Evolutionary conservation across 2,797 vertebrate genomes (phyloP).

Genomic region (Heliangelus exortis): DNA sequence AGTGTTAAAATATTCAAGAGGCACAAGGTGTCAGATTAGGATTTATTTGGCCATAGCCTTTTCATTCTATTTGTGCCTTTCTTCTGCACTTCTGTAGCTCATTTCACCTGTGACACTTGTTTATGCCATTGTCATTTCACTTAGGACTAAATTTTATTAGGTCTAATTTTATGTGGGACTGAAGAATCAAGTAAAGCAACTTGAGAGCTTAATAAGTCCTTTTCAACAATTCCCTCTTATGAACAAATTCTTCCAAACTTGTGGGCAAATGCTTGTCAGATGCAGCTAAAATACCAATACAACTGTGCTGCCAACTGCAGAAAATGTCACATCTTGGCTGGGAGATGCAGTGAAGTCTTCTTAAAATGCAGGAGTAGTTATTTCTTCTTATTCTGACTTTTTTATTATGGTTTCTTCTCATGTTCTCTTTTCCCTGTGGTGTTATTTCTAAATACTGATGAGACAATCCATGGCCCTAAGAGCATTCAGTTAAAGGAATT

Average conservation of each 20-base stretch:
- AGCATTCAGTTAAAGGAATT: not conserved
- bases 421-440: not conserved
- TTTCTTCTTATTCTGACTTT: not conserved
- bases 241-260: not conserved
- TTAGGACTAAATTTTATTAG: not conserved
- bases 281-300: not conserved
- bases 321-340: not conserved
- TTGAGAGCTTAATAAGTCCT: not conserved
- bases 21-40: not conserved
- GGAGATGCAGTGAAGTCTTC: not conserved
- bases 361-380: not conserved
- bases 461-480: not conserved
- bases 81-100: not conserved
- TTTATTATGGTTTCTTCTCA: not conserved
- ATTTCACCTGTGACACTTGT: not conserved
- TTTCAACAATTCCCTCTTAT: not conserved
- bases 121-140: not conserved
- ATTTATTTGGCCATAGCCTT: not conserved
- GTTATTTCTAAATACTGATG: not conserved
- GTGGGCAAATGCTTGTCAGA: not conserved
- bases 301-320: not conserved
- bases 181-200: not conserved
- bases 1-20: not conserved
- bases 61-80: not conserved
- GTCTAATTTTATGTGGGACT: not conserved